These are phyloP conservation scores for Plemyria rubiginata DNA, from an alignment of 2,888 invertebrate species.

Conservation along the genomic window DNA sequence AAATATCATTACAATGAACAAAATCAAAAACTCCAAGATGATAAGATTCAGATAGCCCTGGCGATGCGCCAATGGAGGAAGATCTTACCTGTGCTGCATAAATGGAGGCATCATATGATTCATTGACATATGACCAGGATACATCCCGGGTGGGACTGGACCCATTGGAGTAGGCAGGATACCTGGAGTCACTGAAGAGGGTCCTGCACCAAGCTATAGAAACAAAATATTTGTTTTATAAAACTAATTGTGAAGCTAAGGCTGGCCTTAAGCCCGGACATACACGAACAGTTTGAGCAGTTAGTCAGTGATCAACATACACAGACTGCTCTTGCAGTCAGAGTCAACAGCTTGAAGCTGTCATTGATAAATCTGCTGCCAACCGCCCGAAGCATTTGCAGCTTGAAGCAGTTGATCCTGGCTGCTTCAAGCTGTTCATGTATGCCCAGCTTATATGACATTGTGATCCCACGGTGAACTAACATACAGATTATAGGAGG, in stretches of 20 bases:
- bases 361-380: no score
- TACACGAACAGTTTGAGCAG: no score
- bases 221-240: conserved; percentile 6
- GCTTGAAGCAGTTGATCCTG: no score
- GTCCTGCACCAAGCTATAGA: conserved; percentile 79
- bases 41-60: background rate
- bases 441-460: no score
- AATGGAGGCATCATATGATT: conserved; percentile 90
- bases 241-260: background rate
- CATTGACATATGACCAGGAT: conserved; percentile 88
- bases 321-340: no score
- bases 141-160: conserved; percentile 88
- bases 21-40: background rate
- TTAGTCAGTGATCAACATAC: no score
- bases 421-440: no score
- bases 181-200: conserved; percentile 86
- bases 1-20: no score
- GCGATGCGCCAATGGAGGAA: background rate
- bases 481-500: background rate
- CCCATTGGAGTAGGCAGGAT: conserved; percentile 85
- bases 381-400: no score
- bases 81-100: conserved; percentile 86
- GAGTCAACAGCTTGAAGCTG: no score
- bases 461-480: conserved; percentile 1
- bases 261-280: no score